Base-by-base conservation (phyloP, 2,113 vertebrate species). In the Empidonax alnorum region DNA sequence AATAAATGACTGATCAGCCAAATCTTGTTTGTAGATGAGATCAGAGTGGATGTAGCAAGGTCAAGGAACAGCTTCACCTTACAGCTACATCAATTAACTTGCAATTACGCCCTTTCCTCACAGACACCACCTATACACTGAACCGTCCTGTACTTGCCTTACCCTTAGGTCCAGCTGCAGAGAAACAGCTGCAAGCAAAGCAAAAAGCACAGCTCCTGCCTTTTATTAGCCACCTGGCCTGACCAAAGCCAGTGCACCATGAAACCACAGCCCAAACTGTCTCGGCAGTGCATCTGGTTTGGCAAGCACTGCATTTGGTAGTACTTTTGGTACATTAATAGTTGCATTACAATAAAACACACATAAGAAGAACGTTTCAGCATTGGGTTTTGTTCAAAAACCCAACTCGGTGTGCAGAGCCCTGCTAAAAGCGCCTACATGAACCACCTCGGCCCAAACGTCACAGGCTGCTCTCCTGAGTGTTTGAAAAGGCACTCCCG, bases 241-340 rank as follows among this genome's bases (percentile, higher is more conserved):
- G 68, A n/a, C 23, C 52, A 52, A 49, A 31, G 8, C 7, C 62
- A 31, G 41, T 0, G 6, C 8, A 33, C 35, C 61, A 1, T 19
- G 37, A 91, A 95, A 76, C 74, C 87, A 30, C 69, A 81, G 67
- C 73, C 42, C 41, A n/a, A 56, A 81, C 11, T 2, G 2, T 11
- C 69, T 46, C 18, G 12, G 1, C 7, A 25, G 13, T 1, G 7
- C 59, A 19, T 1, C 58, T 53, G 55, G 0, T 10, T 50, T 44
- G 35, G 14, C 39, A 37, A 21, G 27, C 68, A 7, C 3, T 19
- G 5, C 24, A 24, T 28, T 37, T 24, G 0, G 33, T 1, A 28
- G 23, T 2, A 9, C 23, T 67, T 65, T 18, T 35, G 13, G 33
- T 9, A 53, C 3, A 41, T 50, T 19, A 46, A 61, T 7, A 55